These are phyloP conservation scores for Cephus pulcher DNA, from an alignment of 2,888 invertebrate genomes.

Conservation along the genomic window DNA sequence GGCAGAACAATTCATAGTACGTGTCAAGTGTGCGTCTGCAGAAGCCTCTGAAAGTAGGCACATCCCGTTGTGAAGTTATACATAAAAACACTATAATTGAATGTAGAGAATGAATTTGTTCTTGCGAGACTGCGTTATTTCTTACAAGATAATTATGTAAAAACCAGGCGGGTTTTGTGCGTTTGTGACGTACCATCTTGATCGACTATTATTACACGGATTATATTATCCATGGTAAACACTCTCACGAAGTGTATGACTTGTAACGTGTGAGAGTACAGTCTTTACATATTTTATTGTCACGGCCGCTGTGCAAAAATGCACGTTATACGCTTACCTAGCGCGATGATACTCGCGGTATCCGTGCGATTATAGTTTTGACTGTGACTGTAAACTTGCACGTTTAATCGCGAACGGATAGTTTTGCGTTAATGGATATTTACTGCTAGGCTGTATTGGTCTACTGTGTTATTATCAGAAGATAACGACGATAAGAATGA, in stretches of 20 bases:
- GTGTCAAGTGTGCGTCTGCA: neutral
- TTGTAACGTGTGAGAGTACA: neutral
- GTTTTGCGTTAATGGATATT: neutral
- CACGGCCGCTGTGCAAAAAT: neutral
- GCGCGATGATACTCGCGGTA: neutral
- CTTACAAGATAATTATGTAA: slow-evolving; percentile 14
- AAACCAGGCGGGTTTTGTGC: neutral
- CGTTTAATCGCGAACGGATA: neutral
- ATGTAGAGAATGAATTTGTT: slow-evolving; percentile 22
- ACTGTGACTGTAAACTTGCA: neutral
- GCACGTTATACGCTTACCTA: neutral
- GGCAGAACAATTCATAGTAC: neutral
- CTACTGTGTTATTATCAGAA: neutral
- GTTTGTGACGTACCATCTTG: neutral
- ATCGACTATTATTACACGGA: neutral
- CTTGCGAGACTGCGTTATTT: slow-evolving; percentile 30
- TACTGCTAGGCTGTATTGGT: neutral
- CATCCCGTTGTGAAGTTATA: slow-evolving; percentile 2
- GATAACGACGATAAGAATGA: neutral
- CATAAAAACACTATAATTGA: slow-evolving; percentile 4
- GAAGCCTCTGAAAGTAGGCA: neutral
- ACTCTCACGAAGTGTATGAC: neutral
- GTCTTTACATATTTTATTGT: neutral
- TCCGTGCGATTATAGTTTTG: neutral
- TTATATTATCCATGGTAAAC: neutral